These are phyloP conservation scores for Pseudomyrmex concolor DNA, from an alignment of 1,140 invertebrate species.

Conservation along the genomic window DNA sequence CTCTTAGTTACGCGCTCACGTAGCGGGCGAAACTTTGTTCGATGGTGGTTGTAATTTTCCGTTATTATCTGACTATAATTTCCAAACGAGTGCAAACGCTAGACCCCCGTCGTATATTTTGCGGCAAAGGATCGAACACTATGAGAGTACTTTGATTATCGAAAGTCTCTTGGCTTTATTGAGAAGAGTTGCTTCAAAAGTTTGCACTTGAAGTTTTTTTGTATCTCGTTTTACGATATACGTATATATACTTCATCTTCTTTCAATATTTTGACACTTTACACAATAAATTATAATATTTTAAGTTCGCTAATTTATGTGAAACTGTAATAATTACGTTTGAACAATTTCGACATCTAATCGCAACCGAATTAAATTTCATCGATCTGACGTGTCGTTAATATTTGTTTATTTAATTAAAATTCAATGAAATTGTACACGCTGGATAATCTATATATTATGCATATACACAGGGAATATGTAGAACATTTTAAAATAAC, in stretches of 20 bases:
- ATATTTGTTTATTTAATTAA: slow-evolving; percentile 42
- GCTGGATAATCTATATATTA: not conserved
- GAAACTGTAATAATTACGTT: not conserved
- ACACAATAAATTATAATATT: not conserved
- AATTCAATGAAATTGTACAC: not conserved
- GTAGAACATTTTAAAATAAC: slow-evolving; percentile 6
- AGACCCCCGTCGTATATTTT: slow-evolving; percentile 24
- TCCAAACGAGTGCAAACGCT: slow-evolving; percentile 24
- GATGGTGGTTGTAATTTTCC: slow-evolving; percentile 17
- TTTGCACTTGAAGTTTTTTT: slow-evolving; percentile 1
- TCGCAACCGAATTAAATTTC: slow-evolving; percentile 23
- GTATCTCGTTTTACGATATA: not conserved
- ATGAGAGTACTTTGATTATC: slow-evolving; percentile 37
- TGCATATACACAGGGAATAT: not conserved
- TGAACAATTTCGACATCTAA: not conserved
- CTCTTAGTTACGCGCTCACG: slow-evolving; percentile 14
- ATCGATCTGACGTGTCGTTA: slow-evolving; percentile 2
- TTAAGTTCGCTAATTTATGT: not conserved
- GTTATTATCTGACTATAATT: slow-evolving; percentile 32
- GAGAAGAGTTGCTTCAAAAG: not conserved
- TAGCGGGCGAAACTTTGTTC: not conserved
- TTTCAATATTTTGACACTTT: not conserved
- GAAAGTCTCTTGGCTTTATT: not conserved
- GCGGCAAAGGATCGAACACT: not conserved
- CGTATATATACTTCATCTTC: not conserved